Conservation (phyloP, 2,888 invertebrate genomes). For the Stenolophus ochropezus region DNA sequence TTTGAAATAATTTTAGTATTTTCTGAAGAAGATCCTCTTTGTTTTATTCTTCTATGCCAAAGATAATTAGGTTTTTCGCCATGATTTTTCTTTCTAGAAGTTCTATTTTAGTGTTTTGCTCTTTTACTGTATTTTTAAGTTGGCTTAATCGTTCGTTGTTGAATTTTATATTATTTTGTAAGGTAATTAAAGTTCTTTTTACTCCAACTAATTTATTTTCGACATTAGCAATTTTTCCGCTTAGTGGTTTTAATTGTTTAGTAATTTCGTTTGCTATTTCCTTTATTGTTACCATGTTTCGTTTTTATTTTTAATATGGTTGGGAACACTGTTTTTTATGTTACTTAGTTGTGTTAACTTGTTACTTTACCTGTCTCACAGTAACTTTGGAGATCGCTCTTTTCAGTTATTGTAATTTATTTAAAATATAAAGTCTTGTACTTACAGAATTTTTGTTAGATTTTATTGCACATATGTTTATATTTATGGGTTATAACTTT, state of each 20-base stretch:
- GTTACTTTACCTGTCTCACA: not conserved
- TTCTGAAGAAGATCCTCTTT: not conserved
- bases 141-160: not conserved
- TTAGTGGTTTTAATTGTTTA: not conserved
- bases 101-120: constrained; percentile 5
- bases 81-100: not conserved
- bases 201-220: not conserved
- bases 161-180: not conserved
- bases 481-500: not conserved
- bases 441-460: not conserved
- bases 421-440: not conserved
- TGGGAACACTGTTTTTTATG: not conserved
- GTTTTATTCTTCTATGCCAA: not conserved
- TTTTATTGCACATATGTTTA: not conserved
- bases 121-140: not conserved
- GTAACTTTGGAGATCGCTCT: not conserved
- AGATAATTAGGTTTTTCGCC: not conserved
- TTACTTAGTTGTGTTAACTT: not conserved
- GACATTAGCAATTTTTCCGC: not conserved
- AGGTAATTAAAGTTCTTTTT: not conserved
- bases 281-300: constrained; percentile 1
- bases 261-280: constrained; percentile 22
- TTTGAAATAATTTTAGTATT: not conserved
- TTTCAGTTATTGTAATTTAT: not conserved
- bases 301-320: constrained; percentile 4